A percentile compares a stretch with the other conserved stretches of the same genome.
These are phyloP conservation scores for Rhopilema esculentum DNA, from an alignment of 30 jellyfish, hydroid and myxozoan species.

Conservation along the genomic window DNA sequence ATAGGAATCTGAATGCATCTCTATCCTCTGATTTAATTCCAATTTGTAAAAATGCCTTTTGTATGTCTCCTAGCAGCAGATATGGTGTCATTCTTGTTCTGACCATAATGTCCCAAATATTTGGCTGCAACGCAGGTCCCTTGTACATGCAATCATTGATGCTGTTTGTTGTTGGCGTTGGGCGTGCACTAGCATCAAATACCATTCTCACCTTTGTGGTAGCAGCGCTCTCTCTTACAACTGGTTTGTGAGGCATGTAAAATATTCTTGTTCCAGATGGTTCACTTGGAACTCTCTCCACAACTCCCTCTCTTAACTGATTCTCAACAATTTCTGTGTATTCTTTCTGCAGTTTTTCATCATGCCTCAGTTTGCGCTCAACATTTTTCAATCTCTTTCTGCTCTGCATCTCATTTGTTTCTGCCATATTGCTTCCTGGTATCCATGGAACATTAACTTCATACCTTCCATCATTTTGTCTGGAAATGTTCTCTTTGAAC, in stretches of 20 bases:
- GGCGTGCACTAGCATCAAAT: constrained; percentile 40
- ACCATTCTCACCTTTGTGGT: constrained; percentile 51
- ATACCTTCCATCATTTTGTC: constrained; percentile 66
- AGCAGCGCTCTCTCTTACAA: constrained; percentile 42
- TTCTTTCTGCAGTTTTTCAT: constrained; percentile 36
- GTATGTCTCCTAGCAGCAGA: constrained; percentile 31
- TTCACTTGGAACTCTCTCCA: constrained; percentile 40
- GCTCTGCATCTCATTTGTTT: constrained; percentile 67
- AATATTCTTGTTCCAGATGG: constrained; percentile 43
- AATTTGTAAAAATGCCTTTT: constrained; percentile 55
- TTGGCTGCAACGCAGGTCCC: constrained; percentile 60
- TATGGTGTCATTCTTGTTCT: constrained; percentile 60
- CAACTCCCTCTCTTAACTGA: constrained; percentile 42
- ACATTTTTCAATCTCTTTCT: constrained; percentile 48
- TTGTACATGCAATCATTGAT: constrained; percentile 39
- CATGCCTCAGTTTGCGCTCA: constrained; percentile 35
- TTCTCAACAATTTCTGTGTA: constrained; percentile 53
- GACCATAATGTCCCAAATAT: constrained; percentile 63
- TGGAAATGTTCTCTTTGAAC: constrained; percentile 29
- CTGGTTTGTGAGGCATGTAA: constrained; percentile 60
- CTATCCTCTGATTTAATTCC: constrained; percentile 49
- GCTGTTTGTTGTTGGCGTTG: constrained; percentile 7
- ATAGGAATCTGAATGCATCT: constrained; percentile 62
- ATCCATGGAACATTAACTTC: constrained; percentile 69
- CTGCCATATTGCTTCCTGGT: constrained; percentile 66